phyloP scores from a whole-genome alignment of 2,888 invertebrate genomes.

The Limnephilus rhombicus region DNA sequence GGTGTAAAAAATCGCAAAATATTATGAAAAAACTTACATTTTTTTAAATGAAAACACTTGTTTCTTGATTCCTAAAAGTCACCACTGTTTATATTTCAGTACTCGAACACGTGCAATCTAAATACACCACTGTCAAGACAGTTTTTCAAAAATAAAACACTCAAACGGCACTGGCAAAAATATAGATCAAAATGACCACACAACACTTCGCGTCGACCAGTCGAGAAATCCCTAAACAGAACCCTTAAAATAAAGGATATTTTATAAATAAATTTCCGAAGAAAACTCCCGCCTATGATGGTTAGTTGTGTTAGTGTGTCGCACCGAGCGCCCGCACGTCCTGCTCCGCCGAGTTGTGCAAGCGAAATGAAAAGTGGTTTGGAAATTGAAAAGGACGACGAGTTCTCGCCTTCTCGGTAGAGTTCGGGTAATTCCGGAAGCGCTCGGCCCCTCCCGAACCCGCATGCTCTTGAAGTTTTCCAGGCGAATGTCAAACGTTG shows the following conservation, averaged over 20 bases:
- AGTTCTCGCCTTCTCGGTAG: background rate
- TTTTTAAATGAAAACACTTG: background rate
- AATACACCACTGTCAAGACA: background rate
- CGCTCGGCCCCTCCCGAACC: background rate
- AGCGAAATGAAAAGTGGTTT: conserved; percentile 25
- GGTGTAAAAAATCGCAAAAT: background rate
- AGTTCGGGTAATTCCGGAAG: conserved; percentile 2
- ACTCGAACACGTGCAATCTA: conserved; percentile 33
- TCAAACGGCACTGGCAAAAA: background rate
- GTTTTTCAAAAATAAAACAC: conserved; percentile 28
- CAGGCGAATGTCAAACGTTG: background rate
- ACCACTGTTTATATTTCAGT: conserved; percentile 16
- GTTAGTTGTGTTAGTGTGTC: background rate
- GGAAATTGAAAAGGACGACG: conserved; percentile 19
- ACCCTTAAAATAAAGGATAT: background rate
- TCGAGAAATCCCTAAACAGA: background rate
- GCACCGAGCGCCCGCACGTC: conserved; percentile 7
- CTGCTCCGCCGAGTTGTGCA: background rate
- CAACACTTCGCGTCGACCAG: background rate
- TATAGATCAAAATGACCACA: background rate
- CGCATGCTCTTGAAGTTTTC: too few relatives aligned
- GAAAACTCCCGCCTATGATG: conserved; percentile 32
- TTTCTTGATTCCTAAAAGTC: background rate
- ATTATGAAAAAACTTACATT: background rate
- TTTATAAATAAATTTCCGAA: background rate